phyloP scores from a whole-genome alignment of 1,140 invertebrate species.

The Caerostris darwini region DNA sequence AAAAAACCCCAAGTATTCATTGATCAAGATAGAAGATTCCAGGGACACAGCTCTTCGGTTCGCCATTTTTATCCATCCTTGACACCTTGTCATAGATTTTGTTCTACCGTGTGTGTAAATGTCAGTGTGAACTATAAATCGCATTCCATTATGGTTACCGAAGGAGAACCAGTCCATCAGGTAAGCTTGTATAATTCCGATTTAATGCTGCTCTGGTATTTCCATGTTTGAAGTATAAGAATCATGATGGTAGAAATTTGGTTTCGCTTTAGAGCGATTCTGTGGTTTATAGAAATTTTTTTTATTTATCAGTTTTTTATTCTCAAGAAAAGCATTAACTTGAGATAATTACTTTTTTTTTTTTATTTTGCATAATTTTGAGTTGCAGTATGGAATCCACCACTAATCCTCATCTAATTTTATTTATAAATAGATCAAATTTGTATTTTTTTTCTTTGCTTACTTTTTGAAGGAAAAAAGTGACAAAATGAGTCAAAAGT shows the following conservation, averaged over 20 bases:
- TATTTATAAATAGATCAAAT: not conserved
- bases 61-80: conserved; percentile 70
- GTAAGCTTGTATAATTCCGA: conserved; percentile 40
- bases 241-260: not conserved
- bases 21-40: not conserved
- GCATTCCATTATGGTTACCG: conserved; percentile 65
- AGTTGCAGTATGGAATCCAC: no score
- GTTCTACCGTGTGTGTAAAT: conserved; percentile 43
- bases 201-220: not conserved
- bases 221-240: not conserved
- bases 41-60: not conserved
- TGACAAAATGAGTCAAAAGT: no score
- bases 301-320: no score
- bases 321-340: no score
- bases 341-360: no score
- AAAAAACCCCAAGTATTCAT: not conserved
- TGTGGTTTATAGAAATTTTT: not conserved
- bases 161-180: conserved; percentile 71
- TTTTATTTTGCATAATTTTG: no score
- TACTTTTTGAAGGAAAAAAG: no score
- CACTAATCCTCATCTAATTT: no score
- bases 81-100: not conserved
- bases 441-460: not conserved
- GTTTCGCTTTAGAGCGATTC: not conserved
- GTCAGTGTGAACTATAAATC: conserved; percentile 62